Conservation (phyloP, 2,113 vertebrate genomes). For the Poicephalus gulielmi region DNA sequence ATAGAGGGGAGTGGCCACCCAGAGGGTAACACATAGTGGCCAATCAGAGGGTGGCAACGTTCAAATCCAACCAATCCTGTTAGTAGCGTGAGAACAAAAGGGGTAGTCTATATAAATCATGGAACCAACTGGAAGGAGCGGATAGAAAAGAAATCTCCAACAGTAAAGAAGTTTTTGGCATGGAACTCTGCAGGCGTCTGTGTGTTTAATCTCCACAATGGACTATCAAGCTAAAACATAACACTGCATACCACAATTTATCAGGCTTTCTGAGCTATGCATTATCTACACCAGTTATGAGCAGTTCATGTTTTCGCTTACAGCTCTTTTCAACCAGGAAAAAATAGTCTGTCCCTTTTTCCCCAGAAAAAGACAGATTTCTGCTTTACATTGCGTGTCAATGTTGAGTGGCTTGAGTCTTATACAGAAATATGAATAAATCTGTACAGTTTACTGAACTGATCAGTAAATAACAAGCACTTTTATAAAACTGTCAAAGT, state of each 20-base stretch:
- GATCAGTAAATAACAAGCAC: neutral
- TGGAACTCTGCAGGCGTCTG: too few relatives aligned
- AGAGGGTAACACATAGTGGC: too few relatives aligned
- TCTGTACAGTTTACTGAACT: neutral
- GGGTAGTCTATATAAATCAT: too few relatives aligned
- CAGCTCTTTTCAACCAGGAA: neutral
- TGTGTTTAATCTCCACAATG: neutral
- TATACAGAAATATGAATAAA: neutral
- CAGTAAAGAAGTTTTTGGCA: too few relatives aligned
- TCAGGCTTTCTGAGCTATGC: neutral
- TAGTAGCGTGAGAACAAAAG: too few relatives aligned
- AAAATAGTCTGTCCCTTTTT: neutral
- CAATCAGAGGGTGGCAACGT: too few relatives aligned
- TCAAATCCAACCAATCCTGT: too few relatives aligned
- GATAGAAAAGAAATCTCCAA: too few relatives aligned
- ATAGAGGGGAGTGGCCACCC: too few relatives aligned
- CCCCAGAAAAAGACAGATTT: neutral
- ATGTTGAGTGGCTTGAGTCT: neutral
- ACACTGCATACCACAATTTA: neutral
- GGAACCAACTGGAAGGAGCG: too few relatives aligned
- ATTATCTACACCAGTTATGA: accelerated
- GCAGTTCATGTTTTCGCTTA: neutral
- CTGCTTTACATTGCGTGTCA: neutral
- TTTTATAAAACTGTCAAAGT: neutral
- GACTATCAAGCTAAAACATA: neutral